Evolutionary conservation across 1,140 invertebrate species (phyloP), one percentile per base, ranked within the genome.

Genomic region (Panagrolaimus sp.): DNA sequence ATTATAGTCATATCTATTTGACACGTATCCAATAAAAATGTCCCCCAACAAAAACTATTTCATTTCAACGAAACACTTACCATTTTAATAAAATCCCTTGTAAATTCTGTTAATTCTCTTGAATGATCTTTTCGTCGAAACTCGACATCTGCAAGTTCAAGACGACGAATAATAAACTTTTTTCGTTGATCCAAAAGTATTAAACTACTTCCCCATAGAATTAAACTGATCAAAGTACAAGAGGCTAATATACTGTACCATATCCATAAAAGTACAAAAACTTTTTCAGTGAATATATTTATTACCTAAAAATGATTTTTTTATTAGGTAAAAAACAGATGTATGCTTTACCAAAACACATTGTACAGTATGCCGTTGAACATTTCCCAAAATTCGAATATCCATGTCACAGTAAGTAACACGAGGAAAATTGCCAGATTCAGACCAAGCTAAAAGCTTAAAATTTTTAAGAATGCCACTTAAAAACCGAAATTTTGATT

Each of bases 221-320:
- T 45, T 20, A 80, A 70, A 25, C 68, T 73, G 43, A 83, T 80
- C 53, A 84, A 75, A 11, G 85, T 83, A n/a, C 84, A 74, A 8
- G 84, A 68, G 57, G 84, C 79, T 11, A 87, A 78, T 63, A 86
- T 82, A 4, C 85, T 82, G 45, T 86, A 84, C 86, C 86, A 87
- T 68, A 87, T 84, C 86, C 86, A 87, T 13, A 87, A 72, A 46
- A 87, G 48, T 31, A 83, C 74, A 69, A 84, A 85, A 20, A 81
- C 78, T 68, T 85, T 85, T 70, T 85, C 84, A 11, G 77, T 83
- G 63, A 84, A 85, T 31, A 85, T 80, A 69, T 85, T 85, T 46
- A 85, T 83, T 45, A 84, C 83, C 31, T 38, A 38, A 38, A 38
- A 38, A 38, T 38, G 31, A 38, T 4, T 2, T 7, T 38, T 38